Conservation (phyloP, 2,113 vertebrate species). For the Micromys minutus region DNA sequence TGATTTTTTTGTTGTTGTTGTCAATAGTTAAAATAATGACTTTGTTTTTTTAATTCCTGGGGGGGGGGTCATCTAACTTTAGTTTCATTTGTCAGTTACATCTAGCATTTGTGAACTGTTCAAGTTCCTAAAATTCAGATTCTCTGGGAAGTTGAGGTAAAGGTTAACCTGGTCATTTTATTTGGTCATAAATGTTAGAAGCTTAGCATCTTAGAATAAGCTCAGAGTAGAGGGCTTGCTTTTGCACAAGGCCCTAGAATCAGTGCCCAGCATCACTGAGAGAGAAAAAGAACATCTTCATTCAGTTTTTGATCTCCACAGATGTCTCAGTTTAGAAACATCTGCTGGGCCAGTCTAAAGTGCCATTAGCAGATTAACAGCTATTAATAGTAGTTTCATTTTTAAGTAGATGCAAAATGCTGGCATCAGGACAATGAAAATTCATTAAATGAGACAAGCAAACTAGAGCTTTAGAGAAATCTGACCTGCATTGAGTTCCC, state of each 20-base stretch:
- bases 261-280: background rate
- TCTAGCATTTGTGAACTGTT: background rate
- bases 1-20: slow-evolving; percentile 21
- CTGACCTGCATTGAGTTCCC: slow-evolving; percentile 3
- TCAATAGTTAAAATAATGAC: background rate
- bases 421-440: slow-evolving; percentile 22
- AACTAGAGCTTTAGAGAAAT: slow-evolving; percentile 41
- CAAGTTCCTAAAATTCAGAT: slow-evolving; percentile 27
- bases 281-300: background rate
- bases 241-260: background rate
- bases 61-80: background rate
- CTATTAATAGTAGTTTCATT: slow-evolving; percentile 22
- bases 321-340: slow-evolving; percentile 27
- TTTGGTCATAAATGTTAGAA: slow-evolving; percentile 43
- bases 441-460: slow-evolving; percentile 42
- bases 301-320: slow-evolving; percentile 43
- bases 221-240: background rate
- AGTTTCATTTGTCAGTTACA: slow-evolving; percentile 16
- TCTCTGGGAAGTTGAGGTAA: background rate
- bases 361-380: slow-evolving; percentile 17
- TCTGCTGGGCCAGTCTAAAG: slow-evolving; percentile 15
- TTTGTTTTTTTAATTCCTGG: slow-evolving; percentile 20
- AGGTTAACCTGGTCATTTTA: slow-evolving; percentile 12
- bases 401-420: slow-evolving; percentile 40
- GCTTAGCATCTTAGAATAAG: background rate